A percentile compares a stretch with the other conserved stretches of the same genome.
phyloP scores from a whole-genome alignment of 2,888 invertebrate genomes.

The Sphaerophoria taeniata region DNA sequence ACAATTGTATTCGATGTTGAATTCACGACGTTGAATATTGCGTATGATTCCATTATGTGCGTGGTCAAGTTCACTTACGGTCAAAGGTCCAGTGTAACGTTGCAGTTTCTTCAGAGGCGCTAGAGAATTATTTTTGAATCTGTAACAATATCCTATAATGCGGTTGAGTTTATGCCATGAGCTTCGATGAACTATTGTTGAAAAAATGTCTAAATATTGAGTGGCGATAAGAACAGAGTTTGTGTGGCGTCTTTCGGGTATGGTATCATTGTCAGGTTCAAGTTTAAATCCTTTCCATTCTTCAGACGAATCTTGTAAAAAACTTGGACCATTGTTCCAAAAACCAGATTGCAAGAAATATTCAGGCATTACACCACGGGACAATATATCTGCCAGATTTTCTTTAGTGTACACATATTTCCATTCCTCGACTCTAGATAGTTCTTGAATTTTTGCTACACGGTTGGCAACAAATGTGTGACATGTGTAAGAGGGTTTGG shows the following conservation, averaged over 20 bases:
- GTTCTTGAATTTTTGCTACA: constrained; percentile 31
- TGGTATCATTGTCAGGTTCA: neutral
- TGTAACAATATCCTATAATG: constrained; percentile 19
- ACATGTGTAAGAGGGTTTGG: neutral
- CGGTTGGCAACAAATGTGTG: constrained; percentile 49
- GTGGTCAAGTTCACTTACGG: constrained; percentile 3
- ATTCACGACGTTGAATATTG: constrained; percentile 17
- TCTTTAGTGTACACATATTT: constrained; percentile 44
- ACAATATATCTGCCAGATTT: constrained; percentile 40
- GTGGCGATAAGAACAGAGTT: neutral
- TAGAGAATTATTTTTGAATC: constrained; percentile 12
- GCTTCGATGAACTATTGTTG: constrained; percentile 1
- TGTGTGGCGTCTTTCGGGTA: constrained; percentile 16
- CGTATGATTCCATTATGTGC: constrained; percentile 16
- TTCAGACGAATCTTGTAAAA: neutral
- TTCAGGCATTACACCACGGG: neutral
- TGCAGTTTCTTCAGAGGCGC: neutral
- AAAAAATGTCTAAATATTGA: neutral
- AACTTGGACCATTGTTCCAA: constrained; percentile 30
- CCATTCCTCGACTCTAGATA: constrained; percentile 31
- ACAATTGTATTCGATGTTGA: constrained; percentile 9
- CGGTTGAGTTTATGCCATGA: constrained; percentile 9
- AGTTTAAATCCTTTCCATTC: neutral
- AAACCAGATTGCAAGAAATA: neutral
- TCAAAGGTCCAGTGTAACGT: neutral